Percentiles rank a stretch among this genome's conserved stretches.
phyloP scores from a whole-genome alignment of 2,888 invertebrate species.

The Halocaridina rubra region DNA sequence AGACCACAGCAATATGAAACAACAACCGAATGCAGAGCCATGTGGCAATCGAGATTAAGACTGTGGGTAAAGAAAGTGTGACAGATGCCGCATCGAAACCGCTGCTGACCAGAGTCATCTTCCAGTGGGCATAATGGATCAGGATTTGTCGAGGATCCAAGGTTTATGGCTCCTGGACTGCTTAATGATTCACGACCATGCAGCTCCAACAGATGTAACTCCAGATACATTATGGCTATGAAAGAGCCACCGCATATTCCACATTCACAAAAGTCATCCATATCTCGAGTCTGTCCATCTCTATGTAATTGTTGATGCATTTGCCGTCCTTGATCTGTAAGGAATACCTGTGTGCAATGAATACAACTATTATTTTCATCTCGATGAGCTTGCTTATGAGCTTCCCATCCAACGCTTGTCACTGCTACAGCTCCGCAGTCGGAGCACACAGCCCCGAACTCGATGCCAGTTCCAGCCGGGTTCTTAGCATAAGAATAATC shows the following conservation, averaged over 20 bases:
- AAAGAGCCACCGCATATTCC: conserved; percentile 45
- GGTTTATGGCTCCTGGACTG: not conserved
- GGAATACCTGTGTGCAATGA: conserved; percentile 40
- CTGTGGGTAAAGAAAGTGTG: conserved; percentile 8
- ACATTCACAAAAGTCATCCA: conserved; percentile 49
- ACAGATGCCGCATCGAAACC: conserved; percentile 31
- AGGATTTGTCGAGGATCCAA: not conserved
- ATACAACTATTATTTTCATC: conserved; percentile 3
- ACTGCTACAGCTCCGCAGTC: conserved; percentile 39
- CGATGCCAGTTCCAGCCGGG: conserved; percentile 34
- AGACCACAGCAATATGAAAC: conserved; percentile 19
- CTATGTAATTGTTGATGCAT: conserved; percentile 28
- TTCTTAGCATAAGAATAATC: conserved; percentile 25
- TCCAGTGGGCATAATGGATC: conserved; percentile 1
- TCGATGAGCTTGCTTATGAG: conserved; percentile 34
- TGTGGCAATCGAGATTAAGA: conserved; percentile 40
- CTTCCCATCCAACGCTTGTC: conserved; percentile 15
- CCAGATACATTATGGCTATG: conserved; percentile 40
- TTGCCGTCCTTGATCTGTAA: conserved; percentile 24
- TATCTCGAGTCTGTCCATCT: conserved; percentile 18
- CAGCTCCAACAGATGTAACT: conserved; percentile 40
- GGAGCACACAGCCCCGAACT: conserved; percentile 33
- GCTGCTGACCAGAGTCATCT: conserved; percentile 15
- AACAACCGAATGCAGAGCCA: conserved; percentile 23
- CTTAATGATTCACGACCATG: conserved; percentile 9